Base-by-base conservation (phyloP, 2,888 invertebrate genomes). In the Hemithea aestivaria region DNA sequence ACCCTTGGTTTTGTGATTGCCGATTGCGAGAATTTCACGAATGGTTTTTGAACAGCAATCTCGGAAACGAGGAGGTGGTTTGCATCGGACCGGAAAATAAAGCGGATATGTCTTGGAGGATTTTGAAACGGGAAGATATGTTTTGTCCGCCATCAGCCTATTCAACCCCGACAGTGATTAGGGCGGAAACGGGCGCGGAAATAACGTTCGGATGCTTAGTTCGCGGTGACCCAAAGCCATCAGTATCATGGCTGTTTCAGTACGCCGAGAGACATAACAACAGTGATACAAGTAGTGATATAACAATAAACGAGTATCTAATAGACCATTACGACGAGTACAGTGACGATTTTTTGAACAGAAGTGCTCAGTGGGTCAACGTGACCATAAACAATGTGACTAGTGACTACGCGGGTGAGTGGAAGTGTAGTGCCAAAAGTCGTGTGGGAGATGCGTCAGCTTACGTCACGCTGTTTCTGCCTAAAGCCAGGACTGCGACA, bases 1-100 rank as follows among this genome's bases (percentile, higher is more conserved):
- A 97, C 72, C 95, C 94, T 5, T 97, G 96, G 96, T 90, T 90
- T 53, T 97, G 97, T 72, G 96, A 97, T 76, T 97, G 97, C 74
- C 91, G 93, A 56, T 75, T 97, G 48, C 89, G 94, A 33, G 92
- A 92, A 28, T 94, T 96, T 60, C 91, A 96, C 31, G 91, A 91
- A 50, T 96, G 96, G 95, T 92, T 95, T 66, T 84, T 95, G 10
- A 88, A 90, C 37, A 92, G 91, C 53, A 95, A 95, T 62, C 87
- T 96, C 20, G 92, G 92, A 41, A 93, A 93, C 35, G 90, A 92
- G 48, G 90, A 93, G 25, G 89, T 96, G 16, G 87, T 89, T 21
- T 95, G 95, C 62, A 87, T 88, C 10, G 91, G 91, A 7, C 96
- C 96, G 1, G 82, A 88, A 26, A 87, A 89, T 44, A 84, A 93